Base-by-base conservation (phyloP, 2,113 vertebrate genomes). In the Acanthisitta chloris region DNA sequence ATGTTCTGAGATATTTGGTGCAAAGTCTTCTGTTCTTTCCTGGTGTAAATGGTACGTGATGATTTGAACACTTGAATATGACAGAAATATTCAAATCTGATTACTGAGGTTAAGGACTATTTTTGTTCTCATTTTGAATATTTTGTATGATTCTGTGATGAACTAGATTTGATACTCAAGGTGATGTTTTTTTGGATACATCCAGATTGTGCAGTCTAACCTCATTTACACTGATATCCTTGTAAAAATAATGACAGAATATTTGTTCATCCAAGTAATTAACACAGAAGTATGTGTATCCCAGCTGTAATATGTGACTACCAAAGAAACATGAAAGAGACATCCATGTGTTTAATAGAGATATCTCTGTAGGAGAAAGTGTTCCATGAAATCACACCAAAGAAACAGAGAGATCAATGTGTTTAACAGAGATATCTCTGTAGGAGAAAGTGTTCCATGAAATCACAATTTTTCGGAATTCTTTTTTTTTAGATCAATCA, bases 381-480 rank as follows among this genome's bases (percentile, higher is more conserved):
- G 0, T 49, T 73, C 52, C 12, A n/a, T n/a, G n/a, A n/a, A n/a
- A n/a, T n/a, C n/a, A n/a, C n/a, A n/a, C n/a, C n/a, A n/a, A n/a
- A n/a, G n/a, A n/a, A n/a, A n/a, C n/a, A n/a, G 38, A 33, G 6
- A 54, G 34, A 70, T 28, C 55, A 70, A 17, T 54, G 31, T 28
- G 21, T 70, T 85, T 69, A 40, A 51, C 36, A 81, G 81, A 85
- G 36, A 36, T 51, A 70, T 20, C 21, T 40, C 29, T 46, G 43
- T 69, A 64, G 16, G 62, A 64, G 38, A 58, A 81, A 51, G 4
- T 2, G 0, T 49, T 73, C 52, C 12, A n/a, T n/a, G n/a, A n/a
- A n/a, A n/a, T n/a, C n/a, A n/a, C n/a, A 4, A 0, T 15, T 70
- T 55, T 59, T 40, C 26, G 10, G 17, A 2, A 24, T 8, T 33